Percentiles rank a stretch among this genome's conserved stretches.
Conservation (phyloP, 2,113 vertebrate species). For the Oncorhynchus nerka region DNA sequence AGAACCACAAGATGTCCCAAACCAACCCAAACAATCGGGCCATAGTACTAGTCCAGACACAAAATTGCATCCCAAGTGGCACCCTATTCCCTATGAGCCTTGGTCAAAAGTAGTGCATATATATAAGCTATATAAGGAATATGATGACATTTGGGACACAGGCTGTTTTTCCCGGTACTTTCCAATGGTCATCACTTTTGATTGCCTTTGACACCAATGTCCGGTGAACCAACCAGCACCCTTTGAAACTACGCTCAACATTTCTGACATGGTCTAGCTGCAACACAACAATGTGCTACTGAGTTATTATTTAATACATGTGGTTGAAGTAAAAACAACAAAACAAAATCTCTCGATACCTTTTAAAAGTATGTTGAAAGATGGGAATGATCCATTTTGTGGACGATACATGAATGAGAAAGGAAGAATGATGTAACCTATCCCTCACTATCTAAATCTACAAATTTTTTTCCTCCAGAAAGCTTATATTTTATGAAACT, state of each 20-base stretch:
- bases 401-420: slow-evolving; percentile 9
- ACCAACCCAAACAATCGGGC: slow-evolving; percentile 59
- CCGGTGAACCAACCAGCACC: neutral
- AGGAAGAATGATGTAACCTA: slow-evolving; percentile 33
- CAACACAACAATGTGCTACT: too few species aligned
- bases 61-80: neutral
- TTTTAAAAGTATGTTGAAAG: neutral
- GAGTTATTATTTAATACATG: too few species aligned
- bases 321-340: too few species aligned
- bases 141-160: too few species aligned
- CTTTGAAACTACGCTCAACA: too few species aligned
- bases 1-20: slow-evolving; percentile 56
- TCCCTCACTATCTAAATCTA: slow-evolving; percentile 50
- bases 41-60: slow-evolving; percentile 58
- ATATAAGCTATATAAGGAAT: too few species aligned
- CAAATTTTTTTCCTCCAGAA: slow-evolving; percentile 58
- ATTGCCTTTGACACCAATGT: slow-evolving; percentile 34
- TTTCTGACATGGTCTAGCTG: too few species aligned
- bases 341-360: too few species aligned
- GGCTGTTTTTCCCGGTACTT: slow-evolving; percentile 48
- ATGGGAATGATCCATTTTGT: slow-evolving; percentile 6
- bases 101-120: too few species aligned
- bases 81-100: too few species aligned
- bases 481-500: slow-evolving; percentile 28
- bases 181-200: slow-evolving; percentile 38